Conservation (phyloP, 1,140 invertebrate species). For the Teleogryllus occipitalis region DNA sequence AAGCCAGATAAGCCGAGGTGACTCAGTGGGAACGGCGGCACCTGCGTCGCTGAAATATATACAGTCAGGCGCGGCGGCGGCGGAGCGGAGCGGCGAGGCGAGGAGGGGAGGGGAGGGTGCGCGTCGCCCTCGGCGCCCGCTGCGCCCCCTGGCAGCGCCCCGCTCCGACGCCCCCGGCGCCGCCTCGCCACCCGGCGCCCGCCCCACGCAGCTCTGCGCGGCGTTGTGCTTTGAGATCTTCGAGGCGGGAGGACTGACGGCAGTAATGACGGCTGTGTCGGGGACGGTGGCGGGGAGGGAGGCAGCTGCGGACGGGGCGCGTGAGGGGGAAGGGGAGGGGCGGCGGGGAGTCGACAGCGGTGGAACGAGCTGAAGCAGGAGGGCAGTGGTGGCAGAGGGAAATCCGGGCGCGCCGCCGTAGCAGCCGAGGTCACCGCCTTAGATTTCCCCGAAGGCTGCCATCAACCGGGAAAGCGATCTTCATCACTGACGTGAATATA, state of each 20-base stretch:
- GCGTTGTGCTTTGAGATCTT: too few species aligned
- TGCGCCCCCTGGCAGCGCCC: too few species aligned
- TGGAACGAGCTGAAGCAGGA: neutral
- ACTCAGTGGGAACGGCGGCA: constrained; percentile 13
- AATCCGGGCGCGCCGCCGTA: neutral
- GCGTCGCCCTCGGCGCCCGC: too few species aligned
- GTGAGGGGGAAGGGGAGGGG: neutral
- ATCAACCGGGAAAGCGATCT: neutral
- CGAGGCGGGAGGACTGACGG: too few species aligned
- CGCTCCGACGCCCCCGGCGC: too few species aligned
- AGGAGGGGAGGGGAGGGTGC: too few species aligned
- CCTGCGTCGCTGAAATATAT: constrained; percentile 8
- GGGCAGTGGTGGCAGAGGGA: neutral
- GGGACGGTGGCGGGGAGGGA: neutral
- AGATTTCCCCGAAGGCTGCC: neutral
- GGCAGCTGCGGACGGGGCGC: neutral
- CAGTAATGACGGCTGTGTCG: too few species aligned
- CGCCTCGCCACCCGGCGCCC: too few species aligned
- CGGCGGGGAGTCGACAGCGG: neutral
- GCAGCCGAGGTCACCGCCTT: neutral
- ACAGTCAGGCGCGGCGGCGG: neutral
- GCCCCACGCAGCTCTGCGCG: too few species aligned
- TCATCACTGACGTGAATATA: neutral
- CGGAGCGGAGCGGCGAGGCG: neutral
- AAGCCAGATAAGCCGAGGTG: constrained; percentile 18